Evolutionary conservation across 2,113 vertebrate species (phyloP), one percentile per base, ranked within the genome.

Genomic region (Oreotragus oreotragus): DNA sequence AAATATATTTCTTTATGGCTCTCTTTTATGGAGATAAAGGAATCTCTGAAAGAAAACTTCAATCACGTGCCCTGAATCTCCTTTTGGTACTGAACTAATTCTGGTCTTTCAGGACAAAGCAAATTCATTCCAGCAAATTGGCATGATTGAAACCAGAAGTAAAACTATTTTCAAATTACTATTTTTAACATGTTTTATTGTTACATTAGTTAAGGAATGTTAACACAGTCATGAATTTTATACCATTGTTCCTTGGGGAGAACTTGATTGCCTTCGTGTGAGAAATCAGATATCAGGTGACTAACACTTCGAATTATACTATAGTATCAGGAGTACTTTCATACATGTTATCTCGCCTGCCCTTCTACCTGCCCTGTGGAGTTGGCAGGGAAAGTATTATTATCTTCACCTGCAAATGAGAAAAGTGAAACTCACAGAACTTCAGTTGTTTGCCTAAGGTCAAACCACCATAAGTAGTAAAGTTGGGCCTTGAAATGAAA

Each of bases 361-460:
- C 87, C 87, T 96, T 90, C 73, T 33, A 47, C 91, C 90, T 93
- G 62, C 62, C 83, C 57, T 4, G 0, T 77, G 55, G 84, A 90
- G 43, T 27, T 53, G 88, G 70, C 90, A 85, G 23, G 33, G 49
- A 90, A 91, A 17, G 9, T 51, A 30, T 47, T 58, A 86, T 93
- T 94, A 83, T 83, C 60, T 64, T 73, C 47, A 70, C 70, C 76
- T 60, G 25, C 53, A 81, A 55, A 84, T 60, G 79, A 95, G 88
- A 88, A 94, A 97, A 97, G 57, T 58, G 85, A 97, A 94, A 95
- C 94, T 88, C 43, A 4, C 0, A 1, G 43, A 36, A 28, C 28
- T 33, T 79, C 17, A n/a, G 5, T 15, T n/a, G 10, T 39, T 94
- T 95, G n/a, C 66, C 45, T 33, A 36, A 77, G 45, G 55, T 87